These are phyloP conservation scores for Agapornis roseicollis DNA, from an alignment of 2,113 vertebrate species.

Conservation along the genomic window DNA sequence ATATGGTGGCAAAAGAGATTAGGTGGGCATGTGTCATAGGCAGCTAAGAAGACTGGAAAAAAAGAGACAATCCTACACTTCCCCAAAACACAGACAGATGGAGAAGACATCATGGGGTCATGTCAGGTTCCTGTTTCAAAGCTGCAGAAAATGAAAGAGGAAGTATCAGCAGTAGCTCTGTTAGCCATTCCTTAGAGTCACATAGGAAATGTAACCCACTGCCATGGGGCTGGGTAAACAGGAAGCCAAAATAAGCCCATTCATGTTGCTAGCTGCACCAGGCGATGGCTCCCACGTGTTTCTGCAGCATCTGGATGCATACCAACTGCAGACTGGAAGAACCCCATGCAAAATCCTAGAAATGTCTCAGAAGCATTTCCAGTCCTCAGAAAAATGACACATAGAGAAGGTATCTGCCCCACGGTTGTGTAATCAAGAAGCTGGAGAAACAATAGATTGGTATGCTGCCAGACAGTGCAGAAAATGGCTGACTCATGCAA, in stretches of 20 bases:
- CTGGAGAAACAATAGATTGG: constrained; percentile 48
- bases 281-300: neutral
- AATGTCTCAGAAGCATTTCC: constrained; percentile 37
- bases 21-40: neutral
- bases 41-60: neutral
- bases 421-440: constrained; percentile 33
- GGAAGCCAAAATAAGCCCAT: neutral
- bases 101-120: neutral
- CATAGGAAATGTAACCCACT: neutral
- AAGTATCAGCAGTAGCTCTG: neutral
- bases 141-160: constrained; percentile 11
- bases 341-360: constrained; percentile 29
- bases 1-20: neutral
- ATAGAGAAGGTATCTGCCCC: constrained; percentile 27
- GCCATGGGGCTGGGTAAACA: neutral
- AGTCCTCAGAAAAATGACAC: constrained; percentile 46
- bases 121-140: neutral
- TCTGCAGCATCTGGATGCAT: neutral
- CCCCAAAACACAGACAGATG: neutral
- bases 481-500: constrained; percentile 59
- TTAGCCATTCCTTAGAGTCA: neutral
- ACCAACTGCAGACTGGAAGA: constrained; percentile 10
- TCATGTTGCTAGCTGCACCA: neutral
- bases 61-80: neutral
- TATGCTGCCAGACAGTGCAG: constrained; percentile 17